phyloP scores from a whole-genome alignment of 2,888 invertebrate species.

The Euclidia mi region DNA sequence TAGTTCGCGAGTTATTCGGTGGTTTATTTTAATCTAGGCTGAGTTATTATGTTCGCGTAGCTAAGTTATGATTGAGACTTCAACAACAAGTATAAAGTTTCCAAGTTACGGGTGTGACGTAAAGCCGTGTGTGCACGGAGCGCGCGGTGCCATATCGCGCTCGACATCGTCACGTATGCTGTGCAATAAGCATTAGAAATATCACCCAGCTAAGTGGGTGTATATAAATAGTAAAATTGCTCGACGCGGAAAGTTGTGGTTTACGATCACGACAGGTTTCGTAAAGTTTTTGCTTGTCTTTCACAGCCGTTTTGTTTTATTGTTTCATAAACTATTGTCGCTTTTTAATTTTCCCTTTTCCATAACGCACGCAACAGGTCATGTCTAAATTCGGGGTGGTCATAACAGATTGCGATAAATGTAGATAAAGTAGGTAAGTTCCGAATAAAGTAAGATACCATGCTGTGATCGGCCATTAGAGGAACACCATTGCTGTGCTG shows the following conservation, averaged over 20 bases:
- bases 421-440: conserved; percentile 23
- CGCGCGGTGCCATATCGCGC: conserved; percentile 49
- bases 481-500: too few species aligned
- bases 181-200: conserved; percentile 70
- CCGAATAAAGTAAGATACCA: conserved; percentile 12
- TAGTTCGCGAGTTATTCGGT: background rate
- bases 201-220: conserved; percentile 66
- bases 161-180: conserved; percentile 64
- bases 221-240: conserved; percentile 69
- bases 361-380: conserved; percentile 57
- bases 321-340: conserved; percentile 72
- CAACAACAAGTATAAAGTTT: conserved; percentile 28
- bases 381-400: conserved; percentile 34
- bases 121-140: conserved; percentile 40
- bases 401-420: conserved; percentile 25
- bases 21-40: conserved; percentile 7
- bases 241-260: conserved; percentile 81
- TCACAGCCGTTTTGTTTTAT: conserved; percentile 65
- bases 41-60: conserved; percentile 20
- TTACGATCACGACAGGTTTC: conserved; percentile 84
- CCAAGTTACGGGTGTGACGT: conserved; percentile 39
- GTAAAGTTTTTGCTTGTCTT: conserved; percentile 76
- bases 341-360: conserved; percentile 59
- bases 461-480: too few species aligned
- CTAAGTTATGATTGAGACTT: conserved; percentile 15